Base-by-base conservation (phyloP, 1,140 invertebrate species). In the Hyphantria cunea region DNA sequence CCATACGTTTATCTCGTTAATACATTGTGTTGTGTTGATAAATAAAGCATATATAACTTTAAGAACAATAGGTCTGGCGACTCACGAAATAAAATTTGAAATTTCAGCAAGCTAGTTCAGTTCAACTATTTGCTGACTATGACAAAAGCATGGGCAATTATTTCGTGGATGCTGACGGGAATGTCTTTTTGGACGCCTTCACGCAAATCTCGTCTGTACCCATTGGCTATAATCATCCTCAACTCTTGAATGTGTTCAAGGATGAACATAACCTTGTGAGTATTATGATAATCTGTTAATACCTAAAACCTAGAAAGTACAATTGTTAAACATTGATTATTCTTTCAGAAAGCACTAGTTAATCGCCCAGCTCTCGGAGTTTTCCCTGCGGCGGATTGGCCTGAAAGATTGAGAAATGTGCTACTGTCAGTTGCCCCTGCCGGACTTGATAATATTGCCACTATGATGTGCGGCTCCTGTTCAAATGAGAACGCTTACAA, bases 391-490 rank as follows among this genome's bases (percentile, higher is more conserved):
- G 91, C 88, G 42, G 95, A 98, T 74, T 99, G 97, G 96, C 94
- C 95, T 0, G 79, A 94, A 0, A 94, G 95, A 83, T 86, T 99
- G 4, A 93, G 93, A 60, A 91, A 92, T 49, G 93, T 97, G 54
- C 86, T 99, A 6, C 80, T 98, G 45, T 87, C 96, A 92, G 92
- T 98, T 10, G 96, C 97, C 5, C 98, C 98, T 0, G 91, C 93
- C 41, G 96, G 96, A 39, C 84, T 98, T 37, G 92, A 92, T 0
- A 92, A 95, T 66, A 93, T 99, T 2, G 96, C 95, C 11, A 99
- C 98, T 0, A 99, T 99, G 98, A 97, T 98, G 93, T 99, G 98
- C 91, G 98, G 98, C 0, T 97, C 98, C 0, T 99, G 98, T 78
- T 97, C 97, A 0, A 97, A 97, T 83, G 98, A 99, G 90, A 99